phyloP scores from a whole-genome alignment of 2,797 vertebrate genomes.

The Spondyliosoma cantharus region DNA sequence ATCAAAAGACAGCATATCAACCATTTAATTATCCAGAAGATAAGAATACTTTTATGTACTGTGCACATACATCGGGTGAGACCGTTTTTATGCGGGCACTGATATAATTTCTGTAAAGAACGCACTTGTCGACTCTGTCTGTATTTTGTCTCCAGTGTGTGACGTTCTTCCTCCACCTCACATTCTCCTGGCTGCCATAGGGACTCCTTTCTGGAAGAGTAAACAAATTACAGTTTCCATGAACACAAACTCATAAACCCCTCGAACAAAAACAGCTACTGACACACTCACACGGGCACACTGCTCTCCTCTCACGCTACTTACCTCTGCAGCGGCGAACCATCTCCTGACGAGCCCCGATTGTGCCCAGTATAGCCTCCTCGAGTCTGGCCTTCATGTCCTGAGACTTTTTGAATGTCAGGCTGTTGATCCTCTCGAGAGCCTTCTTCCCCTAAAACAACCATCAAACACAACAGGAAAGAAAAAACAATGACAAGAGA shows the following conservation, averaged over 20 bases:
- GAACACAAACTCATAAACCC: conserved; percentile 8
- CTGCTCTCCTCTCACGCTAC: neutral
- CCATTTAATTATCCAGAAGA: neutral
- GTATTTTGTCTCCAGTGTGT: conserved; percentile 92
- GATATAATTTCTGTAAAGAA: conserved; percentile 22
- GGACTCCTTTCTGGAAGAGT: conserved; percentile 88
- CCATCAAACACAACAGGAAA: conserved; percentile 12
- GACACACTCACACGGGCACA: neutral
- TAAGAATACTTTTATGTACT: neutral
- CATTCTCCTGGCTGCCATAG: conserved; percentile 91
- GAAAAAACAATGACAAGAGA: neutral
- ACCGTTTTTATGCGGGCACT: neutral
- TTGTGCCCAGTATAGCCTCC: conserved; percentile 93
- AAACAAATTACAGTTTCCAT: conserved; percentile 36
- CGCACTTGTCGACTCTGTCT: conserved; percentile 93
- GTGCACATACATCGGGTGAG: neutral
- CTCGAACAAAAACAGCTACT: conserved; percentile 2
- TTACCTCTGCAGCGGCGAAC: conserved; percentile 91
- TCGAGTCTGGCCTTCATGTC: conserved; percentile 95
- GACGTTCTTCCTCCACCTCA: conserved; percentile 93
- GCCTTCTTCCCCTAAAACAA: conserved; percentile 87
- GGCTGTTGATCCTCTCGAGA: conserved; percentile 92
- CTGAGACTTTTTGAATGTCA: conserved; percentile 95
- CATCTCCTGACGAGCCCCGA: conserved; percentile 94
- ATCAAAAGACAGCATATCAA: neutral